Conservation (phyloP, 2,113 vertebrate genomes). For the Cryptomyrus ogoouensis region DNA sequence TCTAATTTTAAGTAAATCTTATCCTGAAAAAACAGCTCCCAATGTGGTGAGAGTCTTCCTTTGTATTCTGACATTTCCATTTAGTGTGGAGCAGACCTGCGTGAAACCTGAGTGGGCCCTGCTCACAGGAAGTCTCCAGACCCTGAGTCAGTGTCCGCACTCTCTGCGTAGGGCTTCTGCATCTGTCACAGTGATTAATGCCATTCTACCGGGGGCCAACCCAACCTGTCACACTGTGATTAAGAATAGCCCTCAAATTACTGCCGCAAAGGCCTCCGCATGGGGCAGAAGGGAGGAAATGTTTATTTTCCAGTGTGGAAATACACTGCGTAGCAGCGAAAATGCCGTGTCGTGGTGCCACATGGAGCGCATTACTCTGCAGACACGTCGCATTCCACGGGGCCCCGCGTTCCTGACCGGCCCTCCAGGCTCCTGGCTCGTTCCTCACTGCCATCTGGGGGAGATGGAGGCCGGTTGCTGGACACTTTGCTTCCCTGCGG, state of each 20-base stretch:
- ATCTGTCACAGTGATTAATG: conserved; percentile 25
- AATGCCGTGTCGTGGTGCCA: background rate
- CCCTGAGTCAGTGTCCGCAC: background rate
- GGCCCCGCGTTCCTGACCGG: background rate
- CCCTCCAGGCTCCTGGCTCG: background rate
- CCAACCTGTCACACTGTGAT: background rate
- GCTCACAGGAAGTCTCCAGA: background rate
- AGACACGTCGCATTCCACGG: background rate
- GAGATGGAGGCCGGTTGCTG: background rate
- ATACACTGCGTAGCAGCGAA: background rate
- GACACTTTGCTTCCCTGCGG: background rate
- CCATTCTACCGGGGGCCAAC: background rate
- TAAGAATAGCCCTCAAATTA: conserved; percentile 1
- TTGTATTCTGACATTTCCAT: background rate
- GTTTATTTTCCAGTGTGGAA: background rate
- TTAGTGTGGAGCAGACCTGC: background rate
- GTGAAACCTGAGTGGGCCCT: background rate
- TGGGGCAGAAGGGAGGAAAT: background rate
- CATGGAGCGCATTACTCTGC: background rate
- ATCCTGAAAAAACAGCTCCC: background rate
- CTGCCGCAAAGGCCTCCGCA: background rate
- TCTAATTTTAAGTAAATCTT: background rate
- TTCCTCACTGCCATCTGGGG: background rate
- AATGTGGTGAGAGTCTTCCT: background rate
- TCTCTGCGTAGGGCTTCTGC: background rate